These are phyloP conservation scores for Stomatorhinus walkeri DNA, from an alignment of 2,797 vertebrate genomes.

Conservation along the genomic window DNA sequence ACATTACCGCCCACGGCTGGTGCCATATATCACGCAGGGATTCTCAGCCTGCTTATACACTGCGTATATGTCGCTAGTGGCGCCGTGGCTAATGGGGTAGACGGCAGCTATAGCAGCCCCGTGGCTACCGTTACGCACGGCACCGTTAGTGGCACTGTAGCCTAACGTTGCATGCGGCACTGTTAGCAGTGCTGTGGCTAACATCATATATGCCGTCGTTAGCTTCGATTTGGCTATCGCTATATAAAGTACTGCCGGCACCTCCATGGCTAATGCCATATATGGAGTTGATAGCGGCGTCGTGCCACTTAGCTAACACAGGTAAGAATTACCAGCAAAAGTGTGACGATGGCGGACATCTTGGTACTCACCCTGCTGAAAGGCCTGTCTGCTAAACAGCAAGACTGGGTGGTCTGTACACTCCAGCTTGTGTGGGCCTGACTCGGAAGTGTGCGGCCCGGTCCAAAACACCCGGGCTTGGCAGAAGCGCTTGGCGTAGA, in stretches of 20 bases:
- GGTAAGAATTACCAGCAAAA: background rate
- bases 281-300: background rate
- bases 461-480: conserved; percentile 70
- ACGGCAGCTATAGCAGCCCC: background rate
- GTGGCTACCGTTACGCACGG: background rate
- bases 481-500: conserved; percentile 68
- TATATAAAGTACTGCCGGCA: background rate
- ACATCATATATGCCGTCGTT: background rate
- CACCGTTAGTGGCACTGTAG: background rate
- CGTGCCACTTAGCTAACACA: background rate
- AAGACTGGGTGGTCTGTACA: conserved; percentile 45
- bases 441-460: conserved; percentile 47
- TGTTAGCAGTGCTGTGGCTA: background rate
- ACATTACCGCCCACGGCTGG: background rate
- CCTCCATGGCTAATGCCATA: background rate
- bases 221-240: background rate
- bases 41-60: background rate
- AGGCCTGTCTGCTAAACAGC: conserved; percentile 61
- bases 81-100: background rate
- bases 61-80: background rate
- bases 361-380: conserved; percentile 54
- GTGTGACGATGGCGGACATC: background rate
- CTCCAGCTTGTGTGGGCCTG: conserved; percentile 59
- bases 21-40: background rate
- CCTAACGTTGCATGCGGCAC: background rate